These are phyloP conservation scores for Dasypolia templi DNA, from an alignment of 2,888 invertebrate genomes.

Conservation along the genomic window DNA sequence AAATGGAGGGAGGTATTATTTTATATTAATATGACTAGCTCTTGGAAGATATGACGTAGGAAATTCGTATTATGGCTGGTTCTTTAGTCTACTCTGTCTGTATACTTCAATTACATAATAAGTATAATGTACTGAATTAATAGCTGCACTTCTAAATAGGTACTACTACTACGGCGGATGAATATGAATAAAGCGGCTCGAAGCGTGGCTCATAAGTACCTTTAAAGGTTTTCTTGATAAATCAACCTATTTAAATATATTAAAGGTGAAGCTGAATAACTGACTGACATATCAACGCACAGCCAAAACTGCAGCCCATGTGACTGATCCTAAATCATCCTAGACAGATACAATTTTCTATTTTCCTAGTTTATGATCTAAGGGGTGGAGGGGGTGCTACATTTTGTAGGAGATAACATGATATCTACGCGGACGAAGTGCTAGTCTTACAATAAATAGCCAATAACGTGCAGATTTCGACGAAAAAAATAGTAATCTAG, in stretches of 20 bases:
- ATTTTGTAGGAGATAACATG: no score
- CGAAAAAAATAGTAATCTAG: background rate
- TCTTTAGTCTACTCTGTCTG: background rate
- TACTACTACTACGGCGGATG: background rate
- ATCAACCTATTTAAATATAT: no score
- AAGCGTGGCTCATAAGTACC: background rate
- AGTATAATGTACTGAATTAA: constrained; percentile 1
- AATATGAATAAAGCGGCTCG: background rate
- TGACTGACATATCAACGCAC: no score
- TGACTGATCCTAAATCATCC: no score
- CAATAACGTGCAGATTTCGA: background rate
- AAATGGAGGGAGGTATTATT: constrained; percentile 6
- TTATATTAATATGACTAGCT: constrained; percentile 24
- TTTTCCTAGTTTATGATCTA: no score
- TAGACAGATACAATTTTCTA: no score
- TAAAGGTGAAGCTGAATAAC: no score
- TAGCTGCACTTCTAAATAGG: constrained; percentile 3
- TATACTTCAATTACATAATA: background rate
- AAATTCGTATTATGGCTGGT: constrained; percentile 1
- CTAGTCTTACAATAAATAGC: background rate
- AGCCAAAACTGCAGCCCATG: no score
- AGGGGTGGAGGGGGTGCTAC: no score
- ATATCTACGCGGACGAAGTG: no score
- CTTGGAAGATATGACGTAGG: constrained; percentile 10
- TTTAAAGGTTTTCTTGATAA: background rate